These are phyloP conservation scores for Scaptomyza caliginosa DNA, from an alignment of 2,888 invertebrate species.

Conservation along the genomic window DNA sequence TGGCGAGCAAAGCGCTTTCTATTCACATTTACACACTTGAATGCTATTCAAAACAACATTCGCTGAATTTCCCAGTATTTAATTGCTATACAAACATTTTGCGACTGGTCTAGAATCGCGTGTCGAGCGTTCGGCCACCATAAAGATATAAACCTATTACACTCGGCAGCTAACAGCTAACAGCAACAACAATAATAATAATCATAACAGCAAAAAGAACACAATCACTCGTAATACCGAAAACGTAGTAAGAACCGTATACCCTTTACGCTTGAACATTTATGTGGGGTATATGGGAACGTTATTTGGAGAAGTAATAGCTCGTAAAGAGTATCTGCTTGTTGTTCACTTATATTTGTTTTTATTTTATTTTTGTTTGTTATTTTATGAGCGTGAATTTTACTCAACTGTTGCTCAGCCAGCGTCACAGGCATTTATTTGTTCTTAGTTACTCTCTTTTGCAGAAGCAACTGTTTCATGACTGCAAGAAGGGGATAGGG, in stretches of 20 bases:
- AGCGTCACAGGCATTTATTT: constrained; percentile 38
- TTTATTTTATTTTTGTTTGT: constrained; percentile 12
- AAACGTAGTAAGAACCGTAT: constrained; percentile 36
- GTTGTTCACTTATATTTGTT: neutral
- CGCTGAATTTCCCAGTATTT: neutral
- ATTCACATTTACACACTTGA: neutral
- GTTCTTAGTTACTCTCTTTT: constrained; percentile 51
- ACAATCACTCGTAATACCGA: constrained; percentile 33
- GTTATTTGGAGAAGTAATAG: neutral
- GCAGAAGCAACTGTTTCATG: no score
- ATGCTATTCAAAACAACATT: neutral
- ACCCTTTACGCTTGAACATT: neutral
- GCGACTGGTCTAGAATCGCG: constrained; percentile 53
- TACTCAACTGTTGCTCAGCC: constrained; percentile 56
- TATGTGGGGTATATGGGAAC: neutral
- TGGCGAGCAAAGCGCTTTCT: no score
- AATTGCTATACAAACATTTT: constrained; percentile 48
- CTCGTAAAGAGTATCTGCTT: neutral
- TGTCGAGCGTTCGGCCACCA: constrained; percentile 49
- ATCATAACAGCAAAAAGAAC: constrained; percentile 15
- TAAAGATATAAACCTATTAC: constrained; percentile 70
- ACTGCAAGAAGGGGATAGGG: neutral
- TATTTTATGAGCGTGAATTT: constrained; percentile 28
- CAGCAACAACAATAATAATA: constrained; percentile 11
- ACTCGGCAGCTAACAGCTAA: constrained; percentile 26